phyloP scores from a whole-genome alignment of 2,797 vertebrate species.

The Sebastes nivosus region DNA sequence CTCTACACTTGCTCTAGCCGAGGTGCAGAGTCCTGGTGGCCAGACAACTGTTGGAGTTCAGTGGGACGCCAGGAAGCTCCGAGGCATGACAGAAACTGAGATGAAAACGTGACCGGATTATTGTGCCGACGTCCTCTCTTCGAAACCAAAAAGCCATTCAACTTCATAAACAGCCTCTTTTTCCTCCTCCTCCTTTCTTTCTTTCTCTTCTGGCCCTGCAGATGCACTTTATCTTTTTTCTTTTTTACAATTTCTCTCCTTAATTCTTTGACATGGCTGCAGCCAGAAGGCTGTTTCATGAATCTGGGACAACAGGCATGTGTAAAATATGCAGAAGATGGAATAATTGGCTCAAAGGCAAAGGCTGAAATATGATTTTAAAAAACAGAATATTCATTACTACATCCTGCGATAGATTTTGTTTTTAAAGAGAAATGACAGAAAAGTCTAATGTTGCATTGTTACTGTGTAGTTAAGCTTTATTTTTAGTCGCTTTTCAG shows the following conservation, averaged over 20 bases:
- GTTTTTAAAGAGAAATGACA: neutral
- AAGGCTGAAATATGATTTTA: conserved; percentile 14
- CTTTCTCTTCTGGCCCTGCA: conserved; percentile 39
- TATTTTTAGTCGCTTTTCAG: conserved; percentile 9
- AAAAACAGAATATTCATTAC: neutral
- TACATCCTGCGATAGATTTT: neutral
- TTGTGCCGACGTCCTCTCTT: conserved; percentile 16
- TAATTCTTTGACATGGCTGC: conserved; percentile 48
- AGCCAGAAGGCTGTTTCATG: conserved; percentile 50
- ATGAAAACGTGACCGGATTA: conserved; percentile 56
- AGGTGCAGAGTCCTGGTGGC: conserved; percentile 17
- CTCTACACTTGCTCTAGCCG: neutral
- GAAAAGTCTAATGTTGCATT: neutral
- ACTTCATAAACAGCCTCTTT: conserved; percentile 30
- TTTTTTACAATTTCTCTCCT: conserved; percentile 16
- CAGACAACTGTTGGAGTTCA: conserved; percentile 34
- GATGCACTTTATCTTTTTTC: conserved; percentile 52
- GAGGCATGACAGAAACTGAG: conserved; percentile 46
- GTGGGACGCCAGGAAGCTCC: conserved; percentile 41
- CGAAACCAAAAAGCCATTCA: conserved; percentile 47
- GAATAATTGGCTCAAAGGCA: conserved; percentile 61
- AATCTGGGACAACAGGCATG: conserved; percentile 64
- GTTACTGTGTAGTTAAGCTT: conserved; percentile 14
- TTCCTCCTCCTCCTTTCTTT: neutral
- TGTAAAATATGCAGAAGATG: conserved; percentile 62